Conservation (phyloP, 1,140 invertebrate species). For the Drosophila rhopaloa region DNA sequence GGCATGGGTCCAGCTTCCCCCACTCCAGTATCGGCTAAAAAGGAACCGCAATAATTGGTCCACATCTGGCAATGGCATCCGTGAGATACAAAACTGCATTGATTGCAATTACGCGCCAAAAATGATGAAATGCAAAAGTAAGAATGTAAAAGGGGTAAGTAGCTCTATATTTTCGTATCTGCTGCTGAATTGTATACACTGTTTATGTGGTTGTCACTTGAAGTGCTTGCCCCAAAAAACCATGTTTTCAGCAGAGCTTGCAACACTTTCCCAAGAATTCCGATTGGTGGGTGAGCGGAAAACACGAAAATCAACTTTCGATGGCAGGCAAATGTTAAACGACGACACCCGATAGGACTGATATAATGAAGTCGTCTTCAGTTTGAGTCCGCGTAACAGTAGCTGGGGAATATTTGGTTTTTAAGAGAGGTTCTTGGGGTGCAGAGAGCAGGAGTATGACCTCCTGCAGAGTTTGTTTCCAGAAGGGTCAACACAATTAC, state of each 20-base stretch:
- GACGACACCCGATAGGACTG: conserved; percentile 35
- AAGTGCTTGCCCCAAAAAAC: conserved; percentile 60
- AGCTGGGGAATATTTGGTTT: conserved; percentile 64
- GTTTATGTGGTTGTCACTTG: conserved; percentile 68
- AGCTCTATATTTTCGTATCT: conserved; percentile 13
- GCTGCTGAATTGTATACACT: conserved; percentile 23
- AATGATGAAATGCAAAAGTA: conserved; percentile 32
- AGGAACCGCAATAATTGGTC: conserved; percentile 31
- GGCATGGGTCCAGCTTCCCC: conserved; percentile 16
- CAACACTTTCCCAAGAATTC: conserved; percentile 77
- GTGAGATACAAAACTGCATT: conserved; percentile 55
- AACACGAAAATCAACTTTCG: conserved; percentile 78
- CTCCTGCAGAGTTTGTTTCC: conserved; percentile 13
- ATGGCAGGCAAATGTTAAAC: conserved; percentile 44
- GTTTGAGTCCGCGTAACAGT: conserved; percentile 54
- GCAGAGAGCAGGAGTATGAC: conserved; percentile 16
- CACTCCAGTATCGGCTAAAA: conserved; percentile 13
- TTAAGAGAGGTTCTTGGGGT: conserved; percentile 9
- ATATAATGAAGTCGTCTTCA: conserved; percentile 62
- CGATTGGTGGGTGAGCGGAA: conserved; percentile 26
- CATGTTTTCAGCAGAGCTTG: conserved; percentile 47
- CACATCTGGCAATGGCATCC: conserved; percentile 43
- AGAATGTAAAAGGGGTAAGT: conserved; percentile 47
- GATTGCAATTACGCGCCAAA: conserved; percentile 65
- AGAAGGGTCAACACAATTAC: conserved; percentile 51